Base-by-base conservation (phyloP, 2,888 invertebrate species). In the Colletes collaris region DNA sequence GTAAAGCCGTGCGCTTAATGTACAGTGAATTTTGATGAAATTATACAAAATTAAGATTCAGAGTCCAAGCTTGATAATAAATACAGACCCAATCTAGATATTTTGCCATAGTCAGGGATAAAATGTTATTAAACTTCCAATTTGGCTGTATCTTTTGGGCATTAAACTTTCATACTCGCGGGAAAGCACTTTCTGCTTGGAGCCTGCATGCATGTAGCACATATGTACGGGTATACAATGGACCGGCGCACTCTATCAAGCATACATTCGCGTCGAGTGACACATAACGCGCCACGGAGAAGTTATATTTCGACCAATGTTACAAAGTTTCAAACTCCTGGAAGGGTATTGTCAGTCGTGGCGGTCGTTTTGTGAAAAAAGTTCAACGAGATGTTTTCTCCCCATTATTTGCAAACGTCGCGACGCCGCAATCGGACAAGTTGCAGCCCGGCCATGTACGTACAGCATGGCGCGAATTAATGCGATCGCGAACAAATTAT, bases 81-180 rank as follows among this genome's bases (percentile, higher is more conserved):
- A 6, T 40, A 40, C 40, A 7, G 4, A 40, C 40, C 3, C 7
- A 4, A 7, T 70, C 16, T 27, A 62, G 16, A 53, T 67, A 27
- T 35, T 50, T 67, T 44, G 2, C 60, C 66, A 64, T 56, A 56
- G 35, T 50, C 63, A 58, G 35, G 67, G 62, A 63, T 79, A 73
- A 81, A 81, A 73, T 72, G 68, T 84, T 78, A 79, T 83, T 76
- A 85, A 85, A 82, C 77, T 80, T 82, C 78, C 83, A 71, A 76
- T 72, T 82, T 82, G 77, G 78, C 80, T 73, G 72, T 77, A 76
- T 83, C 82, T 76, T 73, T 76, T 72, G 37, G 19, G 74, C 76
- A 75, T 85, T 80, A 81, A 82, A 85, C 67, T 85, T 85, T 83
- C 83, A 82, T 85, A 72, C 79, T 76, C 82, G 67, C 69, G 69